Evolutionary conservation across 1,140 invertebrate genomes (phyloP).

Genomic region (Gryllus bimaculatus): DNA sequence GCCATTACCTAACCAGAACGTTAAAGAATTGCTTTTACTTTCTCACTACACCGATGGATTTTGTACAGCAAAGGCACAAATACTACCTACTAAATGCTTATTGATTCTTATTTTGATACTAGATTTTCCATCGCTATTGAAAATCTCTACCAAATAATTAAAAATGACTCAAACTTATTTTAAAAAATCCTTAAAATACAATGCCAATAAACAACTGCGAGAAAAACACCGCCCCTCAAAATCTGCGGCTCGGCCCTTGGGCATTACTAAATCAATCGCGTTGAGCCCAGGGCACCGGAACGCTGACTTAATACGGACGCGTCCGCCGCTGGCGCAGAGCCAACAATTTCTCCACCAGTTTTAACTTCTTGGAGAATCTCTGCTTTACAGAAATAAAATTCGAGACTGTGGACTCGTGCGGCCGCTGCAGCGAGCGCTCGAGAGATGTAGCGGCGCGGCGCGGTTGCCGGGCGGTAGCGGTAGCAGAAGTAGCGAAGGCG

Average conservation of each 20-base stretch:
- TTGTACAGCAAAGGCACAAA: no score
- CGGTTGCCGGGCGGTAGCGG: background rate
- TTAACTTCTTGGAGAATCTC: background rate
- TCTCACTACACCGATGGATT: no score
- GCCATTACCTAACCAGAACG: no score
- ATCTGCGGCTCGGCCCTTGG: background rate
- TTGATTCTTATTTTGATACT: no score
- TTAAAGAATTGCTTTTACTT: no score
- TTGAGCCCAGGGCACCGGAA: background rate
- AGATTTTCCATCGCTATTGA: no score
- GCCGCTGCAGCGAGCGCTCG: background rate
- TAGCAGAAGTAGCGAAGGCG: background rate
- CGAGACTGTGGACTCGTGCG: background rate
- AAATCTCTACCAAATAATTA: no score
- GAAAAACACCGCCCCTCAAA: background rate
- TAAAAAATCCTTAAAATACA: no score
- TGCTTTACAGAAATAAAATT: slow-evolving; percentile 6
- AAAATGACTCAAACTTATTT: no score
- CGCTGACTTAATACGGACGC: background rate
- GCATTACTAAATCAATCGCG: background rate
- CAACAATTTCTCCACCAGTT: slow-evolving; percentile 4
- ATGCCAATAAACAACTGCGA: no score
- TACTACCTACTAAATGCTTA: no score
- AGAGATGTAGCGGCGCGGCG: no score
- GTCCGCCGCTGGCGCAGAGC: background rate